Evolutionary conservation across 2,888 invertebrate species (phyloP), one percentile per base, ranked within the genome.

Genomic region (Thymelicus acteon): DNA sequence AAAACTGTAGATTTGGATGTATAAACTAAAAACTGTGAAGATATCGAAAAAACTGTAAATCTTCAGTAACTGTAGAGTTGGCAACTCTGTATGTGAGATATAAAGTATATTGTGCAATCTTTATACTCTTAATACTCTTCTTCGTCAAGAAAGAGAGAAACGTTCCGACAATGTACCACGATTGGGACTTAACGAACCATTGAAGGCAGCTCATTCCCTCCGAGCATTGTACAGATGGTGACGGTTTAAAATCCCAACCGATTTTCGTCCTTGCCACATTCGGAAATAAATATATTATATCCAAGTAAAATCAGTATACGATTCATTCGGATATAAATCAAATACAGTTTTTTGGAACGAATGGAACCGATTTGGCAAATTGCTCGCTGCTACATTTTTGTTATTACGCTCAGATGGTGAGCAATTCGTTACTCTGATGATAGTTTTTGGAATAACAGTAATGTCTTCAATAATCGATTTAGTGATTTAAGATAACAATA

Each of bases 161-260:
- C 2, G 48, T 54, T 58, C 58, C 67, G 67, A 78, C 80, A 80
- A 80, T 79, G 75, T 73, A 75, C 75, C 79, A 78, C 78, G 79
- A 77, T 78, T 75, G 72, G 58, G 67, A 72, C 44, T 70, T 80
- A 80, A 80, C 80, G 80, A 80, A 80, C 74, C 75, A 75, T 75
- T 52, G 19, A 61, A 71, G 72, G 71, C 72, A 73, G 73, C 76
- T 77, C 74, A 79, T 77, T 80, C 73, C 75, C 67, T 67, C 31
- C 44, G 10, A 6, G 19, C 81, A 79, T 83, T 85, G 82, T 81
- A 81, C 88, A 88, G 88, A 88, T 88, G 85, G 88, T 86, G 86
- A 89, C 88, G 84, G 85, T 85, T 89, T 85, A 82, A 80, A 83
- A 85, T 85, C 85, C 81, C 84, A 85, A 82, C 83, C 82, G 85